phyloP scores from a whole-genome alignment of 1,140 invertebrate genomes.

The Megathymus violae region DNA sequence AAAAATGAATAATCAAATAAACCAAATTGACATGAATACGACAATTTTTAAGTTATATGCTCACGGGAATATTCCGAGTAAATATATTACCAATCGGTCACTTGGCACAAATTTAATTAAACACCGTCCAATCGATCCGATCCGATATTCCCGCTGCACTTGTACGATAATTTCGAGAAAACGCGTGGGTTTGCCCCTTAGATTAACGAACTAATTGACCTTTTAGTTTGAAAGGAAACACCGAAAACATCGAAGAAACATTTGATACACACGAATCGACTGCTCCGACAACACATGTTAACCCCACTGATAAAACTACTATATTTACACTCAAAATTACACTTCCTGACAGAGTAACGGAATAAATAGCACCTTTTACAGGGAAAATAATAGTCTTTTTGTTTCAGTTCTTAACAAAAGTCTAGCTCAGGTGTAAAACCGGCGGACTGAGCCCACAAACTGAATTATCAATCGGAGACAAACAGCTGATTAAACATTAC shows the following conservation, averaged over 20 bases:
- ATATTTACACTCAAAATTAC: slow-evolving; percentile 1
- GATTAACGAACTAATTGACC: slow-evolving; percentile 10
- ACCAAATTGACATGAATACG: too few species aligned
- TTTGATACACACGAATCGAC: not conserved
- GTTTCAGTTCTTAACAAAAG: slow-evolving; percentile 27
- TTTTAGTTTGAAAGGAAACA: slow-evolving; percentile 2
- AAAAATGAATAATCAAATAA: too few species aligned
- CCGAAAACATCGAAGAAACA: slow-evolving; percentile 2
- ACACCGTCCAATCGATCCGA: slow-evolving; percentile 27
- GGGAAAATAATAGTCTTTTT: slow-evolving; percentile 27
- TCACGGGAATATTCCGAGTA: not conserved
- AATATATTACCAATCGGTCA: not conserved
- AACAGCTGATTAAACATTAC: slow-evolving; percentile 76
- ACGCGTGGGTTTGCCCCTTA: slow-evolving; percentile 9
- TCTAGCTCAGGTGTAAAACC: slow-evolving; percentile 52
- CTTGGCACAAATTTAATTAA: slow-evolving; percentile 28
- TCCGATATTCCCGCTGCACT: slow-evolving; percentile 17
- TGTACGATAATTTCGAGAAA: not conserved
- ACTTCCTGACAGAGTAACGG: slow-evolving; percentile 17
- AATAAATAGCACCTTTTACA: slow-evolving; percentile 17
- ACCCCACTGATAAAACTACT: slow-evolving; percentile 2
- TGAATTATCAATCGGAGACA: slow-evolving; percentile 76
- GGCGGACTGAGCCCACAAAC: slow-evolving; percentile 65
- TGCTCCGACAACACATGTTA: slow-evolving; percentile 10
- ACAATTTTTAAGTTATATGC: not conserved